Base-by-base conservation (phyloP, 2,797 vertebrate genomes). In the Eospalax fontanierii region DNA sequence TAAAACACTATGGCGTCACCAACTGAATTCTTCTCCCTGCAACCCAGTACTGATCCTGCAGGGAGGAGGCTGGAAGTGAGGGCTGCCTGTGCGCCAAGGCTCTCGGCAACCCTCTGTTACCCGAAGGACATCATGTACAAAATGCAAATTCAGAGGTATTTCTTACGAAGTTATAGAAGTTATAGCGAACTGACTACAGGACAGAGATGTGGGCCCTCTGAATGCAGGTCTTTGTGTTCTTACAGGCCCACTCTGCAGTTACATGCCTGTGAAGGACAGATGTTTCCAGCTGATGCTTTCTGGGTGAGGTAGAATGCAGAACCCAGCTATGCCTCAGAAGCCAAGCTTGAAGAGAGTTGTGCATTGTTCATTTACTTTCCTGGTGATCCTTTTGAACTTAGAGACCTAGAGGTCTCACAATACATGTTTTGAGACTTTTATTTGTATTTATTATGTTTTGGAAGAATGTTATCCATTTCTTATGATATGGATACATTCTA, bases 101-200 rank as follows among this genome's bases (percentile, higher is more conserved):
- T 54, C 28, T 86, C 35, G 14, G 35, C 30, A 26, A 16, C 57
- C 7, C 35, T 28, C 33, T 66, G 0, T 84, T 73, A 35, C 59
- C 7, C 14, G 2, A 0, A 14, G 68, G 50, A 63, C 19, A 46
- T 84, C 22, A 43, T 6, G 0, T 43, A 74, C 1, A 46, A 79
- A 81, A 61, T 59, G 40, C 26, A 86, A 15, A 90, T 57, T 88
- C n/a, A 95, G 40, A 85, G 40, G 19, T 73, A 43, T 9, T 92
- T 70, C 75, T 4, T 80, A 74, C 40, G 61, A 89, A n/a, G 93
- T 92, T 22, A 74, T 59, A 50, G 61, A 89, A n/a, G 93, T 92
- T 22, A 74, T 59, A 50, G 43, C 59, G 65, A 71, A 7, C 50
- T 75, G 5, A n/a, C 26, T 9, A 24, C n/a, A 63, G 15, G 50